Evolutionary conservation across 1,140 invertebrate genomes (phyloP), one percentile per base, ranked within the genome.

Genomic region (Chymomyza costata): DNA sequence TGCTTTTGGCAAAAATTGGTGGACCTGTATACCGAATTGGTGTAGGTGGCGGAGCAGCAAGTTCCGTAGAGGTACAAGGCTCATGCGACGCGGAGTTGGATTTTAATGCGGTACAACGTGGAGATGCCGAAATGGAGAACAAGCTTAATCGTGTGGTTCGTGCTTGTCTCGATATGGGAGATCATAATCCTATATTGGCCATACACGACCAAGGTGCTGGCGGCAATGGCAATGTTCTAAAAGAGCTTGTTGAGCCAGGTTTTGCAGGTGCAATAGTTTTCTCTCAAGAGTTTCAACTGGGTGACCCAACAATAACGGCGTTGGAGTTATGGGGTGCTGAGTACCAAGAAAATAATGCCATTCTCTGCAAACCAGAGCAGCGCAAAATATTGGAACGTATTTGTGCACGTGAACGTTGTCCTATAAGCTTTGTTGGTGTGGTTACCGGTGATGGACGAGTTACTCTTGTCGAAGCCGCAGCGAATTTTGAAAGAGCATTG

Each of bases 61-160:
- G 95, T 60, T 99, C 97, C 0, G 93, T 98, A n/a, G 92, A 96
- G 61, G 93, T 94, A n/a, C 88, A 95, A 87, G 95, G 92, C 34
- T 93, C 95, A 51, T 94, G 96, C 65, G 92, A 93, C 69, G 89
- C 90, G 1, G 93, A 95, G 51, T 84, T 99, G 3, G 97, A 99
- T 86, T 98, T 97, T 76, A 95, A 94, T 67, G 97, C 97, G 2
- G 97, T 99, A 0, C 97, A 99, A 87, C 89, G 97, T 87, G 96
- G 97, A 28, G 97, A 99, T 89, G 93, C 97, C 1, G 97, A 99
- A 89, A 99, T 99, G 97, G 97, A 98, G 66, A 96, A 99, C 80
- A 98, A 98, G 86, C 82, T 99, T 7, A 98, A 99, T 86, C 87
- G 97, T 55, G 90, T 98, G 3, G 94, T 99, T 0, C 88, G 97